Percentiles rank a stretch among this genome's conserved stretches.
These are phyloP conservation scores for Pelochelys cantorii DNA, from an alignment of 2,797 vertebrate species.

Conservation along the genomic window DNA sequence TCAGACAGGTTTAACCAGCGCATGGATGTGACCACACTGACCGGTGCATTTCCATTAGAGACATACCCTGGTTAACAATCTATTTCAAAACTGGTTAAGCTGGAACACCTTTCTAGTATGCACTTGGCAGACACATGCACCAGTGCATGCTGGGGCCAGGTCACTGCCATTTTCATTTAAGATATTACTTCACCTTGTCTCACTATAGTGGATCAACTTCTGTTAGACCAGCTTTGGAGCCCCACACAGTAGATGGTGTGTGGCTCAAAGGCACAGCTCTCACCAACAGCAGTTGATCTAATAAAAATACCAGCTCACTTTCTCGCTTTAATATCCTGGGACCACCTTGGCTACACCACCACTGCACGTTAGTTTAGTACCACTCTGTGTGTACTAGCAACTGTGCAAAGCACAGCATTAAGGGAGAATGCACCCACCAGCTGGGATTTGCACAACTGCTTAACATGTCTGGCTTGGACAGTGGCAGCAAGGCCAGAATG, in stretches of 20 bases:
- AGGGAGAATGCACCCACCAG: not conserved
- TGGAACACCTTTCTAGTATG: not conserved
- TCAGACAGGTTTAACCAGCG: not conserved
- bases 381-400: not conserved
- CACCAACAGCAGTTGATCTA: not conserved
- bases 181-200: too few relatives aligned
- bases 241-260: too few relatives aligned
- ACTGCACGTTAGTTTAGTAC: not conserved
- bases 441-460: not conserved
- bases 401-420: not conserved
- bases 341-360: not conserved
- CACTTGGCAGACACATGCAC: not conserved
- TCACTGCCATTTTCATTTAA: not conserved
- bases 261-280: not conserved
- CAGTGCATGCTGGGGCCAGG: not conserved
- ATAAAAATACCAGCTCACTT: not conserved
- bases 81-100: not conserved
- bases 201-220: not conserved
- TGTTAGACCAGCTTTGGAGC: not conserved
- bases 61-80: not conserved
- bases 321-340: not conserved
- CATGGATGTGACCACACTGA: not conserved
- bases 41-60: not conserved
- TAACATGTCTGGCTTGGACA: not conserved
- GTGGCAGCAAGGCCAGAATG: not conserved